Conservation (phyloP, 2,888 invertebrate species). For the Ochropacha duplaris region DNA sequence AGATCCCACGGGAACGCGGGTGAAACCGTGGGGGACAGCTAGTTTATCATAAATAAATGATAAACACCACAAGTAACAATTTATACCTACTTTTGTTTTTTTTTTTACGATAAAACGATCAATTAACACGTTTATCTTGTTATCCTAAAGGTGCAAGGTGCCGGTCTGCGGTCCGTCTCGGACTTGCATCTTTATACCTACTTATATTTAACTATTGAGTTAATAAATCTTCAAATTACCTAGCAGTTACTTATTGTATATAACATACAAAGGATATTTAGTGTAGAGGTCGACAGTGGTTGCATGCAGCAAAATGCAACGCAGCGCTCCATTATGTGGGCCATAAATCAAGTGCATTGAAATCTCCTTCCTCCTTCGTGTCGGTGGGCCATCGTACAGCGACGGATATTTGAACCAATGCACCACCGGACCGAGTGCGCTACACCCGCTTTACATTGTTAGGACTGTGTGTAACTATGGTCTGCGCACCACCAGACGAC, state of each 20-base stretch:
- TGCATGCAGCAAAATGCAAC: slow-evolving; percentile 73
- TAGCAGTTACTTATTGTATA: slow-evolving; percentile 26
- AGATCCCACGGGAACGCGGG: no score
- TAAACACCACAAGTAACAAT: no score
- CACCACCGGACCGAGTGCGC: slow-evolving; percentile 38
- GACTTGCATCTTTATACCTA: no score
- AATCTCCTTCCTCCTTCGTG: slow-evolving; percentile 79
- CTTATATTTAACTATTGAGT: no score
- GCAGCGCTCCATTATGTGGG: slow-evolving; percentile 70
- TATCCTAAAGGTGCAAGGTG: no score
- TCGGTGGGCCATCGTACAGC: slow-evolving; percentile 67
- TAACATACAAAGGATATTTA: slow-evolving; percentile 46
- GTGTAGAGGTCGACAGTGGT: slow-evolving; percentile 48
- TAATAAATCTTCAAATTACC: slow-evolving; percentile 26
- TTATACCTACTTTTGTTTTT: no score
- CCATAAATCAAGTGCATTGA: slow-evolving; percentile 79
- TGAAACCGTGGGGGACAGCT: no score
- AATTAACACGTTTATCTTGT: no score
- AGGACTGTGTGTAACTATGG: slow-evolving; percentile 16
- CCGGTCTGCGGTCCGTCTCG: no score
- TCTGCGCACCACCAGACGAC: not conserved
- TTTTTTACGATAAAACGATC: no score
- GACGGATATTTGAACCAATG: slow-evolving; percentile 72
- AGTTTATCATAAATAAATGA: no score
- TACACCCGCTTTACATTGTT: slow-evolving; percentile 22